Evolutionary conservation across 2,888 invertebrate species (phyloP), one percentile per base, ranked within the genome.

Genomic region (Fragum sueziense): DNA sequence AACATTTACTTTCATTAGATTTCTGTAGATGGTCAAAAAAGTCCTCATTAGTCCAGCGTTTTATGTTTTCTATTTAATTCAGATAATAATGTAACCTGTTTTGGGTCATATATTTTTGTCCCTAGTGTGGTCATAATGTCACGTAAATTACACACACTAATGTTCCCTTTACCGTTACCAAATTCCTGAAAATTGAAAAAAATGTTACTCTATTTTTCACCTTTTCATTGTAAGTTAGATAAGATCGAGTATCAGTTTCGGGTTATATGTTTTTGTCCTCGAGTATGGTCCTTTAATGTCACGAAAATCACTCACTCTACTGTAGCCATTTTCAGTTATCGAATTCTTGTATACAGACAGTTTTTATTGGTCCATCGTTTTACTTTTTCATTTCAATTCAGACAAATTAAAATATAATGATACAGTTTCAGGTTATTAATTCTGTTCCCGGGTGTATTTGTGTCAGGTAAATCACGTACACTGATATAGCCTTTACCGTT

Each of bases 81-180:
- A n/a, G n/a, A n/a, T n/a, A n/a, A n/a, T n/a, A n/a, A n/a, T n/a
- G n/a, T n/a, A n/a, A n/a, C n/a, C n/a, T n/a, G n/a, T n/a, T 87
- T 86, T 51, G 82, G 84, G 51, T 84, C 80, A 34, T 77, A 78
- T 78, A 81, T 81, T 41, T 70, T 59, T 59, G 86, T 86, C 11
- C 81, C 85, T 67, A 88, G 81, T 17, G 83, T 85, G 70, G 80
- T 84, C 85, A 87, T 85, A 70, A 88, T 79, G 72, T 87, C 85
- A 1, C 87, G 80, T 67, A 88, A 74, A n/a, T 86, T 80, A 27
- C 82, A 69, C 52, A 81, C 81, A 33, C 84, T 68, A 29, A 81
- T 85, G 59, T 81, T 85, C 14, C 87, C 87, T n/a, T 87, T 88
- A 61, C 87, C 84, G 79, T 88, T 88, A 75, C 86, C 81, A 37